phyloP scores from a whole-genome alignment of 1,140 invertebrate species.

The Pseudachorutes palmiensis region DNA sequence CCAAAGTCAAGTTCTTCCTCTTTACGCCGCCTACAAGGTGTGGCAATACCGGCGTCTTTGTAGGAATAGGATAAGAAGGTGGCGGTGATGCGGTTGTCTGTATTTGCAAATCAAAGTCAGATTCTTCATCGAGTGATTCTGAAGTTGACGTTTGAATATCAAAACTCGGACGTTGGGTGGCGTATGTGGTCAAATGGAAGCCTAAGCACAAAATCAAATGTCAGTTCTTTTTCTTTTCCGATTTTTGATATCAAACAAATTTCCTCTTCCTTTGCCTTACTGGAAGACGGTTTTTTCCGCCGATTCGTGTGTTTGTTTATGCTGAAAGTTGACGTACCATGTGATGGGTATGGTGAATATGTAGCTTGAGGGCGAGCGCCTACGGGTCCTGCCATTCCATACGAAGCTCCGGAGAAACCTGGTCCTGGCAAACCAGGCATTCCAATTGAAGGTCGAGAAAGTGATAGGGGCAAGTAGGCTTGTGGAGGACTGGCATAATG shows the following conservation, averaged over 20 bases:
- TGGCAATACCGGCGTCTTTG: too few relatives aligned
- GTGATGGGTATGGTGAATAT: too few relatives aligned
- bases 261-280: background rate
- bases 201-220: background rate
- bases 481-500: conserved; percentile 7
- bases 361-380: background rate
- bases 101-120: too few relatives aligned
- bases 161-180: background rate
- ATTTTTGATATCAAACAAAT: background rate
- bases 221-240: background rate
- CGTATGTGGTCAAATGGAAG: background rate
- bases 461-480: background rate
- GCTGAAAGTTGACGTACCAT: background rate
- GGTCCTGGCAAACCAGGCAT: too few relatives aligned
- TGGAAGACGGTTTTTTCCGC: background rate
- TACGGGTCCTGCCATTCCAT: background rate
- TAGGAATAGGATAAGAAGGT: too few relatives aligned
- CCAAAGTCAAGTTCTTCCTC: too few relatives aligned
- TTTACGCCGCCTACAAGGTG: too few relatives aligned
- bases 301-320: background rate
- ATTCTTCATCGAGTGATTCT: background rate
- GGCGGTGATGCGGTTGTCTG: too few relatives aligned
- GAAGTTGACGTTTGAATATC: too few relatives aligned
- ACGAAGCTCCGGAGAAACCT: background rate
- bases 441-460: background rate